Evolutionary conservation across 2,113 vertebrate species (phyloP).

Genomic region (Tenebrosternarchus preto): DNA sequence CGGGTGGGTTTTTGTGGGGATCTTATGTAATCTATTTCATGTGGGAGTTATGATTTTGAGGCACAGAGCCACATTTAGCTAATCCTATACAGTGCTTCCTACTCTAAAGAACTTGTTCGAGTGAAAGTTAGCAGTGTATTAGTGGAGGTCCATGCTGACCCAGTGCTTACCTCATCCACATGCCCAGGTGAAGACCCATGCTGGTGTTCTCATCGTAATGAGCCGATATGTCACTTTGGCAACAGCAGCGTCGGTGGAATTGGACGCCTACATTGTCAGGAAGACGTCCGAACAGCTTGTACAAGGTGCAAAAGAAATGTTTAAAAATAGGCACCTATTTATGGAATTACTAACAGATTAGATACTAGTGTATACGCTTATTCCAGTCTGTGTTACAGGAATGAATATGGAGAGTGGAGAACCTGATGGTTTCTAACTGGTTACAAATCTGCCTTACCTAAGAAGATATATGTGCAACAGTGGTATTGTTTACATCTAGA

Average conservation of each 20-base stretch:
- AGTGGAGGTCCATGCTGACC: slow-evolving; percentile 41
- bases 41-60: slow-evolving; percentile 42
- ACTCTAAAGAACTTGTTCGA: slow-evolving; percentile 24
- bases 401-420: background rate
- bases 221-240: slow-evolving; percentile 26
- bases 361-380: background rate
- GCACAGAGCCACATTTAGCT: slow-evolving; percentile 39
- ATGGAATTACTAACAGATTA: slow-evolving; percentile 14
- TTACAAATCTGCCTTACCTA: too few relatives aligned
- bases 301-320: background rate
- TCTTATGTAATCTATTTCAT: slow-evolving; percentile 34
- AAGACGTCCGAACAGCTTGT: slow-evolving; percentile 13
- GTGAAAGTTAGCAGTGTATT: slow-evolving; percentile 21
- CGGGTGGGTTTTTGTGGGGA: slow-evolving; percentile 10
- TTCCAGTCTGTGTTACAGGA: background rate
- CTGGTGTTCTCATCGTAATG: slow-evolving; percentile 4
- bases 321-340: slow-evolving; percentile 23
- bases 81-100: slow-evolving; percentile 36
- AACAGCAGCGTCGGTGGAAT: background rate
- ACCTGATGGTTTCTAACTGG: too few relatives aligned
- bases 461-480: too few relatives aligned
- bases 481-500: too few relatives aligned
- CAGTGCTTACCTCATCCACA: slow-evolving; percentile 28
- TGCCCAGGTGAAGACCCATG: background rate
- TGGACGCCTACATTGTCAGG: slow-evolving; percentile 17